These are phyloP conservation scores for Aurelia aurita DNA, from an alignment of 30 jellyfish, hydroid and myxozoan species.

Conservation along the genomic window DNA sequence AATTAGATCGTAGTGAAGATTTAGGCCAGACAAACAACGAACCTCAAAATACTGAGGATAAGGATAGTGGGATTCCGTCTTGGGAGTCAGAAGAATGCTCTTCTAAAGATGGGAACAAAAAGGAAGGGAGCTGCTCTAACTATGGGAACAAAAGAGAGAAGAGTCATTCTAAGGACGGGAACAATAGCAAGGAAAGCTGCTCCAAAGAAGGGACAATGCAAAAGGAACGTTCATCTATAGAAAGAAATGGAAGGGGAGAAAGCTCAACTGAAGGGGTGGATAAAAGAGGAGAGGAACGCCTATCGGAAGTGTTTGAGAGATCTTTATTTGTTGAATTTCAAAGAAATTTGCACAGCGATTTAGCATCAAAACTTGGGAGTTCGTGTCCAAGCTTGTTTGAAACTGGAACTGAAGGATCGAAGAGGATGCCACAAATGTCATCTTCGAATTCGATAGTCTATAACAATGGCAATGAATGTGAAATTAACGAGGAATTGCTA, in stretches of 20 bases:
- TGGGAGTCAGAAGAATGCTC: conserved; percentile 59
- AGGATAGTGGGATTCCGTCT: conserved; percentile 68
- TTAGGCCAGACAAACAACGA: background rate
- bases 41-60: conserved; percentile 31
- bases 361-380: background rate
- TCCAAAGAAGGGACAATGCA: too few relatives aligned
- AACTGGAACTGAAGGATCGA: background rate
- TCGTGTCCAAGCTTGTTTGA: conserved; percentile 4
- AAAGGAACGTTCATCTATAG: too few relatives aligned
- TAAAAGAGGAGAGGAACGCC: too few relatives aligned
- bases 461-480: too few relatives aligned
- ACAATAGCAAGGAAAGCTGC: too few relatives aligned
- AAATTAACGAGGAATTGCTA: too few relatives aligned
- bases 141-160: too few relatives aligned
- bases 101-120: conserved; percentile 17
- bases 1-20: background rate
- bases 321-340: too few relatives aligned
- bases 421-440: background rate
- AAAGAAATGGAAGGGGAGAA: too few relatives aligned
- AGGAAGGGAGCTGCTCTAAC: background rate
- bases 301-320: background rate
- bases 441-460: too few relatives aligned
- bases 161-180: too few relatives aligned
- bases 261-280: too few relatives aligned
- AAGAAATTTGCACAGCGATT: background rate